Base-by-base conservation (phyloP, 2,797 vertebrate species). In the Onychomys arenicola region DNA sequence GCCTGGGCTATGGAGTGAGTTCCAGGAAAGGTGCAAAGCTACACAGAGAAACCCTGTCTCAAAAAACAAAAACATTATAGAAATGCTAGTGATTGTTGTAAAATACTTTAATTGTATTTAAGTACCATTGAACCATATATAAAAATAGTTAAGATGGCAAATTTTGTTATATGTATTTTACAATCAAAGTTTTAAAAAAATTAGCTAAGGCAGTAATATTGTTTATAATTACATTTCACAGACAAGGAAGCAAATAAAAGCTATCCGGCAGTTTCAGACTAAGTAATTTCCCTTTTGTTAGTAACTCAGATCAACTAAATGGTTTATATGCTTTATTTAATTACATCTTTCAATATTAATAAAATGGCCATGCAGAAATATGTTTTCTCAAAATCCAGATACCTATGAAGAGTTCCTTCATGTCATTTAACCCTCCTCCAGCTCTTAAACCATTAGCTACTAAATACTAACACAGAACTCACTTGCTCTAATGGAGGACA, bases 191-290 rank as follows among this genome's bases (percentile, higher is more conserved):
- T 71, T 71, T 87, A 80, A 52, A 80, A 80, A 65, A 80, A 75
- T 49, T 77, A 89, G 37, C 32, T 49, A 21, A 77, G 32, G 52
- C 11, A 73, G 16, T 63, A 95, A 52, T 78, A 34, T n/a, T 94
- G 34, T 80, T 76, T 91, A 9, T 77, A 97, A 93, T 96, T 82
- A 81, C 55, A 89, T 91, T 93, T 96, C 71, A 94, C 6, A 95
- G 88, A 71, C 61, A 55, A 40, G 11, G 91, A 93, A 89, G 73
- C 67, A 96, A 96, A 96, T 91, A 76, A 93, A 84, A 34, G 11
- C 80, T 90, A 84, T 63, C 16, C 32, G 75, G 84, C 16, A 95
- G 80, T 8, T 14, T 71, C 7, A 69, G 32, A 69, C 49, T 95
- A 96, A 91, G 57, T 76, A 89, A 89, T 89, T 86, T 80, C 43